Conservation (phyloP, 2,113 vertebrate genomes). For the Catharus minimus region DNA sequence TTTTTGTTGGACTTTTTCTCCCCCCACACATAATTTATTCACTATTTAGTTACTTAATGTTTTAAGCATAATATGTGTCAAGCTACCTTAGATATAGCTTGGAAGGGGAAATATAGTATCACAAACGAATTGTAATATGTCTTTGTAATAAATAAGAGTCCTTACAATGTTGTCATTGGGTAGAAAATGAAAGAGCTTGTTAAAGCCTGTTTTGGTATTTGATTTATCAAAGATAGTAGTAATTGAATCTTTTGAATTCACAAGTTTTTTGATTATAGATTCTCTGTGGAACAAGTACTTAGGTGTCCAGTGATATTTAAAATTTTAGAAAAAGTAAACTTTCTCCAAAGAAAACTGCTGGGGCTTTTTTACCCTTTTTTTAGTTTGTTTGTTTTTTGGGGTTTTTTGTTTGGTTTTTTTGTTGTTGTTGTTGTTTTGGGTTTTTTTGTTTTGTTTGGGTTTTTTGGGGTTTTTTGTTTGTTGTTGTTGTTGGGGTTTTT, state of each 20-base stretch:
- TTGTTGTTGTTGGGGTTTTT: no score
- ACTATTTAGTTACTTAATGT: neutral
- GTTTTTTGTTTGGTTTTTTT: neutral
- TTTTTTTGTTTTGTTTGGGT: no score
- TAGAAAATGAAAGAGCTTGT: neutral
- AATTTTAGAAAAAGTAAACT: neutral
- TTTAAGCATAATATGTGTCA: neutral
- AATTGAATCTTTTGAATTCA: neutral
- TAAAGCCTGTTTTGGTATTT: neutral
- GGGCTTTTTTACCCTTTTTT: no score
- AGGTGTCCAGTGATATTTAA: neutral
- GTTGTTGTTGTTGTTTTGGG: no score
- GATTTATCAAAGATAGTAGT: neutral
- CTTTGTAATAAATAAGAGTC: neutral
- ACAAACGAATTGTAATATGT: neutral
- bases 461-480: no score
- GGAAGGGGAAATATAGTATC: neutral
- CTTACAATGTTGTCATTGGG: neutral
- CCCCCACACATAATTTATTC: neutral
- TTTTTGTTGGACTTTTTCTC: neutral
- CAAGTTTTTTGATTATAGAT: neutral
- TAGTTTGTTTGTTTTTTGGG: neutral
- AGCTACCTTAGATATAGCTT: neutral
- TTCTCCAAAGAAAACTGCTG: neutral
- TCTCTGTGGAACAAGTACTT: neutral